Percentiles rank a stretch among this genome's conserved stretches.
phyloP scores from a whole-genome alignment of 2,888 invertebrate species.

The Drosophila barbarae region DNA sequence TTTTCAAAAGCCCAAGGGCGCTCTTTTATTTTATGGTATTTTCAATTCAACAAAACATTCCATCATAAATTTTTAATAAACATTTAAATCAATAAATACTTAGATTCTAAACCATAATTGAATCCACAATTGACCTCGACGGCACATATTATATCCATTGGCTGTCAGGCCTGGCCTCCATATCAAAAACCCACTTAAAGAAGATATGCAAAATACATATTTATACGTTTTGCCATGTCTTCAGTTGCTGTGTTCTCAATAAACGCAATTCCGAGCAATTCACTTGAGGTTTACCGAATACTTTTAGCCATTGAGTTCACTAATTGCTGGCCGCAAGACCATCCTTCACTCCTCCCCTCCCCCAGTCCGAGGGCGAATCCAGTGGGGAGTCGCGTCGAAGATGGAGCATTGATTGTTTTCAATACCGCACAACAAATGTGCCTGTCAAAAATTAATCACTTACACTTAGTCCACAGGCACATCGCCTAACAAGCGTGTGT shows the following conservation, averaged over 20 bases:
- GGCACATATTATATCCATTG: conserved; percentile 5
- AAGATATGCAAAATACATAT: conserved; percentile 38
- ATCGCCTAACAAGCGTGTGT: neutral
- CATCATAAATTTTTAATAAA: neutral
- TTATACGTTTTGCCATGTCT: conserved; percentile 18
- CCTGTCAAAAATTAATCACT: conserved; percentile 77
- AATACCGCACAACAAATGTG: conserved; percentile 69
- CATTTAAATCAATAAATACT: conserved; percentile 7
- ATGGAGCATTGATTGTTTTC: conserved; percentile 72
- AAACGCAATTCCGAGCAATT: conserved; percentile 24
- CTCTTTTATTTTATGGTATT: neutral
- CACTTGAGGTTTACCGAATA: conserved; percentile 28
- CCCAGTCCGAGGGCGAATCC: conserved; percentile 4
- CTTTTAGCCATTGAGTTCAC: conserved; percentile 29
- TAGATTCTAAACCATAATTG: neutral
- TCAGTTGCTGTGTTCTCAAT: conserved; percentile 18
- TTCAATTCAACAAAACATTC: neutral
- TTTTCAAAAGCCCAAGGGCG: neutral
- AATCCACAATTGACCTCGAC: conserved; percentile 8
- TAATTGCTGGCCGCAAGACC: conserved; percentile 25
- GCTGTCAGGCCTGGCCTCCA: conserved; percentile 26
- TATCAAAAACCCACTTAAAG: conserved; percentile 17
- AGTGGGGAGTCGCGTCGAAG: conserved; percentile 49
- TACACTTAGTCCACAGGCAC: conserved; percentile 63
- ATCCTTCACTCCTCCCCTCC: neutral